phyloP scores from a whole-genome alignment of 1,140 invertebrate genomes.

The Drosophila guanche region DNA sequence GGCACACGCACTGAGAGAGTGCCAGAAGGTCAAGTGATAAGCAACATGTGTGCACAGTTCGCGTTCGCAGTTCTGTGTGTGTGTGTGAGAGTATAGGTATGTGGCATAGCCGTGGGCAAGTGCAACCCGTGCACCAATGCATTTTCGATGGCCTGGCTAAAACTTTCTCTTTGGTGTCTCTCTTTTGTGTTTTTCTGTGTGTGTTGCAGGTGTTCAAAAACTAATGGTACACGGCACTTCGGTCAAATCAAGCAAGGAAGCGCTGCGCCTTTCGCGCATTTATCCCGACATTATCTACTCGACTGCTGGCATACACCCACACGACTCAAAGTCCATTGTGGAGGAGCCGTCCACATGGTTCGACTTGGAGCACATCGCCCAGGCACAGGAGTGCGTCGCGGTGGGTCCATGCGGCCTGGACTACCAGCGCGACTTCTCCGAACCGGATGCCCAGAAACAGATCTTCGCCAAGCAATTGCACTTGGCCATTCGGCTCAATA shows the following conservation, averaged over 20 bases:
- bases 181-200: conserved; percentile 32
- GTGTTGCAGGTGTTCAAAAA: conserved; percentile 92
- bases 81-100: conserved; percentile 6
- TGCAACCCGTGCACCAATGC: conserved; percentile 24
- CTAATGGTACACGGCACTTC: conserved; percentile 97
- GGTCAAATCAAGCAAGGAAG: conserved; percentile 94
- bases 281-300: conserved; percentile 96
- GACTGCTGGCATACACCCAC: conserved; percentile 97
- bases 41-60: conserved; percentile 36
- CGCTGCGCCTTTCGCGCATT: conserved; percentile 92
- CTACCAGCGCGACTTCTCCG: conserved; percentile 97
- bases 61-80: conserved; percentile 17
- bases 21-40: conserved; percentile 55
- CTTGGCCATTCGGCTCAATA: conserved; percentile 92
- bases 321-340: conserved; percentile 96
- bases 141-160: conserved; percentile 11
- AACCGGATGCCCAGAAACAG: conserved; percentile 92
- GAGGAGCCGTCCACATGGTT: conserved; percentile 89
- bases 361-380: conserved; percentile 89
- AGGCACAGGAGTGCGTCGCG: conserved; percentile 95
- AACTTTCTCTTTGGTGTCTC: conserved; percentile 45
- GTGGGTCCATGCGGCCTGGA: conserved; percentile 97
- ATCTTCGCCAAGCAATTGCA: conserved; percentile 96
- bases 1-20: conserved; percentile 42
- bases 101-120: conserved; percentile 18